phyloP scores from a whole-genome alignment of 2,113 vertebrate genomes.

The Thamnophis sirtalis region DNA sequence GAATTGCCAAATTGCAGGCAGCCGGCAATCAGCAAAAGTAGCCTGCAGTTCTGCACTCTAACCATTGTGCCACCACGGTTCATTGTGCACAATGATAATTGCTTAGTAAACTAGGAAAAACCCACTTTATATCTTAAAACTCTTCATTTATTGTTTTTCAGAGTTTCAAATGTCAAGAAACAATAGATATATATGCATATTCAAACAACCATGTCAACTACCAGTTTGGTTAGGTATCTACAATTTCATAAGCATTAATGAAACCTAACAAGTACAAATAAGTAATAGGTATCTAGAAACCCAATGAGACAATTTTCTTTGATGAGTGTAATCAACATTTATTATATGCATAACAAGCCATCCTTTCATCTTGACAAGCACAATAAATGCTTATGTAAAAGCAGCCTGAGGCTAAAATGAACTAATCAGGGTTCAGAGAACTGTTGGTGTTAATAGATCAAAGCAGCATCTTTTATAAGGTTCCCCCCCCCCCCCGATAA shows the following conservation, averaged over 20 bases:
- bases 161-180: background rate
- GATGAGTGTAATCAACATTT: background rate
- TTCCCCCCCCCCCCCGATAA: background rate
- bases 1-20: too few relatives aligned
- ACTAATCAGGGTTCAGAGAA: background rate
- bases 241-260: background rate
- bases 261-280: background rate
- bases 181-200: background rate
- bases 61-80: too few relatives aligned
- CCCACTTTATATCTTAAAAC: background rate
- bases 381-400: background rate
- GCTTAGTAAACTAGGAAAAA: background rate
- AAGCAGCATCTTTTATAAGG: background rate
- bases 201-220: background rate
- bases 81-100: background rate
- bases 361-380: background rate
- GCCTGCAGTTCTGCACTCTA: too few relatives aligned
- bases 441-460: background rate
- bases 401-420: background rate
- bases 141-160: background rate
- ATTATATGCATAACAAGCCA: background rate
- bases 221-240: background rate
- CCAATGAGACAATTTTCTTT: conserved; percentile 2
- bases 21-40: too few relatives aligned
- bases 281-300: background rate